A percentile compares a stretch with the other conserved stretches of the same genome.
Conservation (phyloP, 2,113 vertebrate species). For the Lathamus discolor region DNA sequence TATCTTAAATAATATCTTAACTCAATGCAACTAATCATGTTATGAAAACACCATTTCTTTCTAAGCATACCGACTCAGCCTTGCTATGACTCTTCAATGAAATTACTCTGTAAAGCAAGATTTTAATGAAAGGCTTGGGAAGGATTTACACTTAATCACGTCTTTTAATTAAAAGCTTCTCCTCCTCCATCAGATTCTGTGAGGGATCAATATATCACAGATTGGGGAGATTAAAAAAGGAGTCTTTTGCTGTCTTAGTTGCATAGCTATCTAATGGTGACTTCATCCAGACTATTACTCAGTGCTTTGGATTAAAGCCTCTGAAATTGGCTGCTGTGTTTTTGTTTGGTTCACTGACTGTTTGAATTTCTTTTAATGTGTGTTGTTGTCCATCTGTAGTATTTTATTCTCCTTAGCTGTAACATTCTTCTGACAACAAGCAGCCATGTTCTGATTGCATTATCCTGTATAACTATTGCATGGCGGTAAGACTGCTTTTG, state of each 20-base stretch:
- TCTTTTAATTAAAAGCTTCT: constrained; percentile 41
- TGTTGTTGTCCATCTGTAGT: neutral
- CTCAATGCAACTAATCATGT: neutral
- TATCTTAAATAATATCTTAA: neutral
- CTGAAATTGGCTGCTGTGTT: neutral
- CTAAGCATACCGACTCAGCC: neutral
- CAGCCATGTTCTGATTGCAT: neutral
- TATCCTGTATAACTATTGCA: neutral
- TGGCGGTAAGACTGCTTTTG: neutral
- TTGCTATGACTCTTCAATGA: neutral
- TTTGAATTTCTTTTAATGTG: neutral
- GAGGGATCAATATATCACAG: constrained; percentile 17
- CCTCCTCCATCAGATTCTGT: neutral
- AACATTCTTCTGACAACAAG: neutral
- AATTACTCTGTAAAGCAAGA: neutral
- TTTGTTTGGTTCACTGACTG: neutral
- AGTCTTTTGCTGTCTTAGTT: neutral
- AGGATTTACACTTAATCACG: constrained; percentile 26
- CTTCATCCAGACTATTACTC: neutral
- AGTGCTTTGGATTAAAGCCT: neutral
- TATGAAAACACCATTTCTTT: neutral
- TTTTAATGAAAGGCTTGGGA: neutral
- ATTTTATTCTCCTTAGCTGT: neutral
- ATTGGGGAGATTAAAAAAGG: neutral
- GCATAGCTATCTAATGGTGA: neutral